These are phyloP conservation scores for Ladona fulva DNA, from an alignment of 1,140 invertebrate species.

Conservation along the genomic window DNA sequence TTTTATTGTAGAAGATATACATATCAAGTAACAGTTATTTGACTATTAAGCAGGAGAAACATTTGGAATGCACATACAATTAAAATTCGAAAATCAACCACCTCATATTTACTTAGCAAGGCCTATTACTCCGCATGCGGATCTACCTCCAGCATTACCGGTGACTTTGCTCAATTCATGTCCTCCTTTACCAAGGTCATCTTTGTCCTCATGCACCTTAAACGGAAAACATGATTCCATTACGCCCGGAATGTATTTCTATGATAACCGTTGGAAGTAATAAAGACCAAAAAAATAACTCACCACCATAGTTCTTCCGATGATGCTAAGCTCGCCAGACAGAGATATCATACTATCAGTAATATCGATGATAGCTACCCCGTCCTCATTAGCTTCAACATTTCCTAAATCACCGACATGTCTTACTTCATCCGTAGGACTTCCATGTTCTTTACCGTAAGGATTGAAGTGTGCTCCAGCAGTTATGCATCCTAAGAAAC, in stretches of 20 bases:
- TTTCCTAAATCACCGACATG: constrained; percentile 94
- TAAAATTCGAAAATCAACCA: not conserved
- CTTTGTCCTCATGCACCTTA: constrained; percentile 79
- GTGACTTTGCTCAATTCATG: constrained; percentile 91
- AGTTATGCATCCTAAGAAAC: constrained; percentile 70
- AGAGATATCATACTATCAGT: constrained; percentile 64
- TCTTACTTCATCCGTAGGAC: constrained; percentile 56
- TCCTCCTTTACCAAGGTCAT: constrained; percentile 90
- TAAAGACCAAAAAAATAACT: constrained; percentile 27
- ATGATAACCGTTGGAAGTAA: not conserved
- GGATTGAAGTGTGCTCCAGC: constrained; percentile 97
- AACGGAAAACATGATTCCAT: constrained; percentile 17
- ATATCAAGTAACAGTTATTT: too few relatives aligned
- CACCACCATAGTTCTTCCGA: constrained; percentile 83
- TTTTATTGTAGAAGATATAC: too few relatives aligned
- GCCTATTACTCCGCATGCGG: constrained; percentile 97
- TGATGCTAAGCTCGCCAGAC: constrained; percentile 64
- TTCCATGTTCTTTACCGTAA: constrained; percentile 71
- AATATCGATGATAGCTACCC: constrained; percentile 69
- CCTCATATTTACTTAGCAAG: constrained; percentile 44
- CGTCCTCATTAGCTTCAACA: constrained; percentile 59
- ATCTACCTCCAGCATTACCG: constrained; percentile 90
- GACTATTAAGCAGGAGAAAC: not conserved
- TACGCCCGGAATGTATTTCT: not conserved
- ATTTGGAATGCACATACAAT: not conserved